These are phyloP conservation scores for Craterocephalus amniculus DNA, from an alignment of 2,797 vertebrate genomes.

Conservation along the genomic window DNA sequence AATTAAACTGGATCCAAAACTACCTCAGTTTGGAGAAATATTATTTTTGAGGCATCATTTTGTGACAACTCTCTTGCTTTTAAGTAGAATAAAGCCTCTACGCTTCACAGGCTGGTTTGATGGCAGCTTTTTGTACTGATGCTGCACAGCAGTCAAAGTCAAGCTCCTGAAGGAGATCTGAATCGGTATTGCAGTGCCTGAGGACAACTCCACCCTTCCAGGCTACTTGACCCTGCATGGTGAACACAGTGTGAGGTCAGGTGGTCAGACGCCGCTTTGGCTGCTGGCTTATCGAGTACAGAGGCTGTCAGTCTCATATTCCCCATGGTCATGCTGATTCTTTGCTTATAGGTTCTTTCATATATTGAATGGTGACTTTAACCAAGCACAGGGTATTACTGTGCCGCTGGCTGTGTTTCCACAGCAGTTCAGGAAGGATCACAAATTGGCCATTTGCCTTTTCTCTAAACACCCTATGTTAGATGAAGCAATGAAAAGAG, in stretches of 20 bases:
- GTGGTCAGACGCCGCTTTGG: slow-evolving; percentile 65
- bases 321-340: slow-evolving; percentile 28
- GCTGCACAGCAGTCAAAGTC: slow-evolving; percentile 21
- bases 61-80: neutral
- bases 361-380: slow-evolving; percentile 45
- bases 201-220: slow-evolving; percentile 49
- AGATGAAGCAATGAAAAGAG: slow-evolving; percentile 42
- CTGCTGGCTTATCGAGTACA: slow-evolving; percentile 59
- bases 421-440: slow-evolving; percentile 21
- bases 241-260: slow-evolving; percentile 60
- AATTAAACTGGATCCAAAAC: too few species aligned
- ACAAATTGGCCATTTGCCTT: slow-evolving; percentile 3
- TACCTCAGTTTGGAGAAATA: too few species aligned
- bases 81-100: neutral
- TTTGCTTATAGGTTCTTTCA: slow-evolving; percentile 29
- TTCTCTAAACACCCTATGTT: slow-evolving; percentile 39
- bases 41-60: neutral
- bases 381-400: slow-evolving; percentile 18
- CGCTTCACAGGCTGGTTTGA: neutral
- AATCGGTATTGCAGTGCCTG: slow-evolving; percentile 42
- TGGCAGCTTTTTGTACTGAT: neutral
- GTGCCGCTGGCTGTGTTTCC: slow-evolving; percentile 26
- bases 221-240: slow-evolving; percentile 56
- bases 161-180: slow-evolving; percentile 37
- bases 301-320: slow-evolving; percentile 48